Percentiles rank a stretch among this genome's conserved stretches.
phyloP scores from a whole-genome alignment of 2,797 vertebrate species.

The Siniperca scherzeri region DNA sequence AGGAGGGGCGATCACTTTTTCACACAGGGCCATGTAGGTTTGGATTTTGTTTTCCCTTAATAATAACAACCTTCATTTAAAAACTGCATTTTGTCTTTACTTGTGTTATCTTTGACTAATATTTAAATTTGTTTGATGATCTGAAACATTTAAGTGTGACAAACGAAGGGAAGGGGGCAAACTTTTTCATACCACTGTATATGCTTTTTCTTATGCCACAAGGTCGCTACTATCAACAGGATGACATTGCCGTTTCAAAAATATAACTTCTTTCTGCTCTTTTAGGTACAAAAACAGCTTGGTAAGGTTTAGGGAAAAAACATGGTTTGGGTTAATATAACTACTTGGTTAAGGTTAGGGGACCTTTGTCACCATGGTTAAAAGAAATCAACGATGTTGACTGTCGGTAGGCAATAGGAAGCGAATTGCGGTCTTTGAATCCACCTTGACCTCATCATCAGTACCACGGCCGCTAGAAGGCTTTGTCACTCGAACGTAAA shows the following conservation, averaged over 20 bases:
- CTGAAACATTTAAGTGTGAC: no score
- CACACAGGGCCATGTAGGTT: no score
- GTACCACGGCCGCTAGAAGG: background rate
- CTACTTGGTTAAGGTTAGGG: background rate
- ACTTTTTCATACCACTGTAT: no score
- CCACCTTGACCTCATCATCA: background rate
- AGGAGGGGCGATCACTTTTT: no score
- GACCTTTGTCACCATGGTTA: background rate
- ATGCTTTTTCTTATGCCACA: background rate
- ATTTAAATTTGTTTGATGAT: no score
- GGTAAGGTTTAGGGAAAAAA: background rate
- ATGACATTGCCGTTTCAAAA: background rate
- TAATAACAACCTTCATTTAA: no score
- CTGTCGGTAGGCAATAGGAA: background rate
- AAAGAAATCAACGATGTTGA: background rate
- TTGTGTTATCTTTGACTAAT: no score
- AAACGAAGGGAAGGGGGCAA: no score
- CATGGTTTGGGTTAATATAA: background rate
- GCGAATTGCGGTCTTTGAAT: background rate
- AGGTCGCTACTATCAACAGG: background rate
- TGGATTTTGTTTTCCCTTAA: no score
- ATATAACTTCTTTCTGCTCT: background rate
- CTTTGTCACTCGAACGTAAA: background rate
- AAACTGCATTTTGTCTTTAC: no score
- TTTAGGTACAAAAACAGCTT: background rate